Base-by-base conservation (phyloP, 92 coral and sea anemone species). In the Epizoanthus ramosus region DNA sequence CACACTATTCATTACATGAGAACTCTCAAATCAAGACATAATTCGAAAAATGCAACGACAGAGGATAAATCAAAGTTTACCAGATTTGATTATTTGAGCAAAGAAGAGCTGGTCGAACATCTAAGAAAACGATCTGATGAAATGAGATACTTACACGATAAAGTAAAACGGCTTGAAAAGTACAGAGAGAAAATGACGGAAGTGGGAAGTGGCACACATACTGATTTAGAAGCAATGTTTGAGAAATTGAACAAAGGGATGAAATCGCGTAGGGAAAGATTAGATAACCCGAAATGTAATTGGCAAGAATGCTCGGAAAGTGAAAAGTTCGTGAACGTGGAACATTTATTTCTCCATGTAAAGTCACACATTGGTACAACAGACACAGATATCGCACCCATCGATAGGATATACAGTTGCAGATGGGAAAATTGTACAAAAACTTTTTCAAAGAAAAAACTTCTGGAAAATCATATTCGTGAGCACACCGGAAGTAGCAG, bases 41-140 rank as follows among this genome's bases (percentile, higher is more conserved):
- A 74, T 56, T 0, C 21, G n/a, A n/a, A 60, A 8, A 86, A 43
- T 23, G 5, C 54, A 53, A 35, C 60, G 53, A 68, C 8, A 69
- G 50, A 37, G 80, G 60, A 31, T 53, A 54, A 74, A n/a, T 88
- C 88, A 13, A 88, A 83, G 28, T 28, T 81, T 57, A 80, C 85
- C 31, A 77, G 85, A 57, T 86, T 80, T 83, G 93, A 86, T 61
- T 74, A 85, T 74, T 66, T 89, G 80, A 64, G 66, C 4, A 89
- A 86, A 70, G 43, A 86, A 4, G 84, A 82, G 35, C 81, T 89
- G 13, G 25, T 80, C 53, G 54, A 89, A 17, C 64, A 45, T 19
- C 72, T 68, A 5, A 89, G 90, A 81, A 64, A 83, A 45, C 63
- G 66, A 75, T 73, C 90, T 77, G 66, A 17, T 24, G 86, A 86